A percentile compares a stretch with the other conserved stretches of the same genome.
These are phyloP conservation scores for Onychorhynchus coronatus DNA, from an alignment of 2,113 vertebrate genomes.

Conservation along the genomic window DNA sequence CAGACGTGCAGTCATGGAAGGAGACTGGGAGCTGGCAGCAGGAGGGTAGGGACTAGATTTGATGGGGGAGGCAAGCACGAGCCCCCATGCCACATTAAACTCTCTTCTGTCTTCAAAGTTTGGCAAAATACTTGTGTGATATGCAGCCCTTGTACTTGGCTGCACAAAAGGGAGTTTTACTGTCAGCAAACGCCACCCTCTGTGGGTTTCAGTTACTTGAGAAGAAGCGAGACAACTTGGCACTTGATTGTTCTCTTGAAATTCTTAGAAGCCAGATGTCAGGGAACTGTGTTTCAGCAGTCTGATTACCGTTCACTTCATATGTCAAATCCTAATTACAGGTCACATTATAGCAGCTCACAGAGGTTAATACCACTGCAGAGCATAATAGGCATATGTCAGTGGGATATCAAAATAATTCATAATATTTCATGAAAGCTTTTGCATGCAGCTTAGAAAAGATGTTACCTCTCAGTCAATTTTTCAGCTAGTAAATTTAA, in stretches of 20 bases:
- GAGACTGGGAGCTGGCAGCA: not conserved
- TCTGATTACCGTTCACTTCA: not conserved
- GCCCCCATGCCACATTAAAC: not conserved
- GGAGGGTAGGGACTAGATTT: not conserved
- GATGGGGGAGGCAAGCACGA: not conserved
- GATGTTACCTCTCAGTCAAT: not conserved
- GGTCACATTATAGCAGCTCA: not conserved
- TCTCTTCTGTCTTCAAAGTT: not conserved
- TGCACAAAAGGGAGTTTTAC: not conserved
- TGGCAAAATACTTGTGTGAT: not conserved
- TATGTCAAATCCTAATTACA: not conserved
- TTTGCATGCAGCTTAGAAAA: not conserved
- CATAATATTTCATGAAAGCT: not conserved
- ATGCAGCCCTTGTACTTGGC: not conserved
- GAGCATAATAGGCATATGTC: not conserved
- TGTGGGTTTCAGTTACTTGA: not conserved
- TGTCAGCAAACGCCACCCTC: not conserved
- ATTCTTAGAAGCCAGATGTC: not conserved
- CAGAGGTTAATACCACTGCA: not conserved
- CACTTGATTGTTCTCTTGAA: not conserved
- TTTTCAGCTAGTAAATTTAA: not conserved
- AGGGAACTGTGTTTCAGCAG: not conserved
- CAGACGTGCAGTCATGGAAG: fast-evolving
- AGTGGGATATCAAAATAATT: not conserved
- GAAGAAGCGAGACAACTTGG: not conserved